Conservation (phyloP, 2,113 vertebrate species). For the Cavia porcellus region DNA sequence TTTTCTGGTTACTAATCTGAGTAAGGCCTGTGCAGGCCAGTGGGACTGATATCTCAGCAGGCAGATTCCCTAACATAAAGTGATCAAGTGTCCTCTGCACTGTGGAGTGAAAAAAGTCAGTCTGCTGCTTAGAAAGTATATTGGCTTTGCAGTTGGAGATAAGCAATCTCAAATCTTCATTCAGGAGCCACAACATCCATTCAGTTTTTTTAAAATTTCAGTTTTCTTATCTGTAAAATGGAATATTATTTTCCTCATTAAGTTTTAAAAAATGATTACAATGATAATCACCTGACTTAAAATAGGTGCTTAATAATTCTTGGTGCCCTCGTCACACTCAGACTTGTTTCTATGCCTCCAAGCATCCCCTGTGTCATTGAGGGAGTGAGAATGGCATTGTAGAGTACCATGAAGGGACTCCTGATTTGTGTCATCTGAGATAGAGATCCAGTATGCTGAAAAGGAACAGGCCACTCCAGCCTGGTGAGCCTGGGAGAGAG, state of each 20-base stretch:
- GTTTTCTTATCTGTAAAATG: slow-evolving; percentile 39
- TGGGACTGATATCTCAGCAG: slow-evolving; percentile 23
- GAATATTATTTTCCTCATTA: not conserved
- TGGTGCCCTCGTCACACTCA: not conserved
- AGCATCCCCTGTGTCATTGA: not conserved
- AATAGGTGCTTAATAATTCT: not conserved
- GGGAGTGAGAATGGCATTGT: not conserved
- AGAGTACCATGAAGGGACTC: fast-evolving
- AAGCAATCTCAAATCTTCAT: not conserved
- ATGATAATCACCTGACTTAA: slow-evolving; percentile 34
- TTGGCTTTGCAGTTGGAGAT: not conserved
- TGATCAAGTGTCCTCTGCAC: not conserved
- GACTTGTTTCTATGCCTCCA: not conserved
- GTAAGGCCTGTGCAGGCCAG: not conserved
- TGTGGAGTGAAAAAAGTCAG: not conserved
- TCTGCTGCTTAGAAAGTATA: not conserved
- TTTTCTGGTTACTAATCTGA: slow-evolving; percentile 52
- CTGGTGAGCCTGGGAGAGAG: not conserved
- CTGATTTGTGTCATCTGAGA: not conserved
- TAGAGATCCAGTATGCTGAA: not conserved
- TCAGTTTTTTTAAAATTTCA: not conserved
- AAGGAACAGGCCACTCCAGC: not conserved
- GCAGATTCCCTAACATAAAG: slow-evolving; percentile 22
- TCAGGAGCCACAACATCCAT: not conserved
- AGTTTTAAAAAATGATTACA: slow-evolving; percentile 57